Conservation (phyloP, 2,113 vertebrate species). For the Isurus oxyrinchus region DNA sequence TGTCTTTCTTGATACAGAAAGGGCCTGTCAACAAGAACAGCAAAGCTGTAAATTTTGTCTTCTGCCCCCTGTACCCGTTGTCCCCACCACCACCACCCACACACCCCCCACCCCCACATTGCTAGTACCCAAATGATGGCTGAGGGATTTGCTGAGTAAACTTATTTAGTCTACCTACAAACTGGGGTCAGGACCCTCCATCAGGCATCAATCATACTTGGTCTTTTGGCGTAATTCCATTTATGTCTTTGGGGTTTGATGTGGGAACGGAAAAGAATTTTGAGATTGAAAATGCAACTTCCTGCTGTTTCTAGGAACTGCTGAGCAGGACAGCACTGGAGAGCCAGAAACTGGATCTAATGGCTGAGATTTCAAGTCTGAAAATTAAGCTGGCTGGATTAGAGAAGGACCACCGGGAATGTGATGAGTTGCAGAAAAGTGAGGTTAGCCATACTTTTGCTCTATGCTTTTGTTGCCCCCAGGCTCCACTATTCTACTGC, state of each 20-base stretch:
- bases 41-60: background rate
- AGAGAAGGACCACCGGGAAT: constrained; percentile 80
- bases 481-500: background rate
- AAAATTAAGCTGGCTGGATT: constrained; percentile 86
- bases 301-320: constrained; percentile 67
- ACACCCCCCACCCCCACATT: background rate
- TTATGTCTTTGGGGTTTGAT: background rate
- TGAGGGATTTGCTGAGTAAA: background rate
- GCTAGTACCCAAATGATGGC: background rate
- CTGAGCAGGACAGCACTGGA: constrained; percentile 82
- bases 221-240: background rate
- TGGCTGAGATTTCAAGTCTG: constrained; percentile 87
- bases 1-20: background rate
- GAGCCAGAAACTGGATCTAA: constrained; percentile 84
- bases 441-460: constrained; percentile 64
- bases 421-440: constrained; percentile 82
- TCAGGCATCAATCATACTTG: background rate
- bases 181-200: background rate
- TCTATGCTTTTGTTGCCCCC: background rate
- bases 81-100: background rate
- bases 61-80: background rate
- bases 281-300: background rate
- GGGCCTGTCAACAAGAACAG: background rate
- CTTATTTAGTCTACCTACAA: background rate
- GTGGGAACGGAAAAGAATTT: background rate